A percentile compares a stretch with the other conserved stretches of the same genome.
These are phyloP conservation scores for Drosophila algonquin DNA, from an alignment of 2,888 invertebrate genomes.

Conservation along the genomic window DNA sequence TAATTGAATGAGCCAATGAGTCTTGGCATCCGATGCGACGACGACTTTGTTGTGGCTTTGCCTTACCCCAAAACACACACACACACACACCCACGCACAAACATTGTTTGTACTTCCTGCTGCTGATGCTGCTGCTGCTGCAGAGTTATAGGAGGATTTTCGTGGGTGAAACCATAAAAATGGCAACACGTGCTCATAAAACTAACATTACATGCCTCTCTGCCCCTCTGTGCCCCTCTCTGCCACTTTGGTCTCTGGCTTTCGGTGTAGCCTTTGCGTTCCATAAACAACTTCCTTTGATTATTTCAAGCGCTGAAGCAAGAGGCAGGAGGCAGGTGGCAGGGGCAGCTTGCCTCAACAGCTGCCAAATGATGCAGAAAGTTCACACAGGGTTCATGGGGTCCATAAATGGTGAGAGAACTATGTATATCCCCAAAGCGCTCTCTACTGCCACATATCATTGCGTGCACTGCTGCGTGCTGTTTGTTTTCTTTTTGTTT, in stretches of 20 bases:
- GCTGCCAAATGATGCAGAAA: conserved; percentile 48
- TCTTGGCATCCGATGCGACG: conserved; percentile 17
- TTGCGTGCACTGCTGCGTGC: conserved; percentile 2
- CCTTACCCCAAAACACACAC: not conserved
- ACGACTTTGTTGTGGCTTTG: conserved; percentile 50
- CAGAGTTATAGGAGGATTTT: not conserved
- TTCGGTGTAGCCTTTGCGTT: conserved; percentile 19
- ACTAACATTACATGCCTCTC: conserved; percentile 46
- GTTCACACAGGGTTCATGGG: conserved; percentile 42
- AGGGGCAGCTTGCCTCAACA: conserved; percentile 15
- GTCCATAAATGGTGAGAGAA: not conserved
- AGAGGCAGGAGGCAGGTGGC: no score
- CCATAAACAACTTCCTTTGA: conserved; percentile 49
- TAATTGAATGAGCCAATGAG: conserved; percentile 40
- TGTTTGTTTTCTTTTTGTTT: no score
- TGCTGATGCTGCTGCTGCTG: not conserved
- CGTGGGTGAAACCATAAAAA: conserved; percentile 37
- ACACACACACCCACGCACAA: not conserved
- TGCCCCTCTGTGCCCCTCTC: conserved; percentile 1
- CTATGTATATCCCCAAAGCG: not conserved
- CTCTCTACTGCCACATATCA: conserved; percentile 4
- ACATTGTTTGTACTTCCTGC: conserved; percentile 11
- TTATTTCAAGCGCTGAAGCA: conserved; percentile 24
- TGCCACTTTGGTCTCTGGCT: not conserved
- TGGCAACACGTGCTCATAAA: conserved; percentile 53